A percentile compares a stretch with the other conserved stretches of the same genome.
Evolutionary conservation across 2,113 vertebrate species (phyloP).

Genomic region (Coracopsis vasa): DNA sequence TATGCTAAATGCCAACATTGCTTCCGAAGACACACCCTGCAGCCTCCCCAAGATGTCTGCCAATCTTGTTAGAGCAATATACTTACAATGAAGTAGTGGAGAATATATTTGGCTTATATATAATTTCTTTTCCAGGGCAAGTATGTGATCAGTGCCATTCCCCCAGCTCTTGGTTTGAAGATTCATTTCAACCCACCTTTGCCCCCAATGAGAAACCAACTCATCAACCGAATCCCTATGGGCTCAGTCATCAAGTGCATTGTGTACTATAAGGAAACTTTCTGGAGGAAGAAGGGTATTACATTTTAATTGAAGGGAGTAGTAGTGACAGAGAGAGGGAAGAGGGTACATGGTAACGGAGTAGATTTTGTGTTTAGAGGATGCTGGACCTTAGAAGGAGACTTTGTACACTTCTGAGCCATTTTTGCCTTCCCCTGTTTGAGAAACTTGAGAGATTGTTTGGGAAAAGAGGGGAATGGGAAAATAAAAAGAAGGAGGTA

Average conservation of each 20-base stretch:
- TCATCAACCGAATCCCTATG: slow-evolving; percentile 91
- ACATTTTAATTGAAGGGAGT: not conserved
- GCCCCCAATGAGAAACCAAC: slow-evolving; percentile 91
- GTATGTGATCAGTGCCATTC: slow-evolving; percentile 88
- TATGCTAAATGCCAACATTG: not conserved
- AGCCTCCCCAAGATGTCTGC: not conserved
- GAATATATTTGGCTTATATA: not conserved
- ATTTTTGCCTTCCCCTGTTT: not conserved
- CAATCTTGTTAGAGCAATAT: not conserved
- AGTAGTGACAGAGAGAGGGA: not conserved
- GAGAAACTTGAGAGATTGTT: not conserved
- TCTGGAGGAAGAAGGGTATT: slow-evolving; percentile 94
- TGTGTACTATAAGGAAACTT: slow-evolving; percentile 93
- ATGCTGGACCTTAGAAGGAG: not conserved
- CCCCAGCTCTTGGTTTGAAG: slow-evolving; percentile 87
- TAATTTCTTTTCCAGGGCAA: slow-evolving; percentile 79
- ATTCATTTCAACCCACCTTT: slow-evolving; percentile 93
- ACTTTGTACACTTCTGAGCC: not conserved
- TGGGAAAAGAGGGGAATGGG: not conserved
- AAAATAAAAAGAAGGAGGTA: not conserved
- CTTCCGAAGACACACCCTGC: not conserved
- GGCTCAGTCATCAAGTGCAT: slow-evolving; percentile 98
- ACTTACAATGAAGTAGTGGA: not conserved
- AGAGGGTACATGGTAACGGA: not conserved
- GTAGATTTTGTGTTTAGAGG: not conserved